Base-by-base conservation (phyloP, 2,888 invertebrate genomes). In the Diadegma fenestrale region DNA sequence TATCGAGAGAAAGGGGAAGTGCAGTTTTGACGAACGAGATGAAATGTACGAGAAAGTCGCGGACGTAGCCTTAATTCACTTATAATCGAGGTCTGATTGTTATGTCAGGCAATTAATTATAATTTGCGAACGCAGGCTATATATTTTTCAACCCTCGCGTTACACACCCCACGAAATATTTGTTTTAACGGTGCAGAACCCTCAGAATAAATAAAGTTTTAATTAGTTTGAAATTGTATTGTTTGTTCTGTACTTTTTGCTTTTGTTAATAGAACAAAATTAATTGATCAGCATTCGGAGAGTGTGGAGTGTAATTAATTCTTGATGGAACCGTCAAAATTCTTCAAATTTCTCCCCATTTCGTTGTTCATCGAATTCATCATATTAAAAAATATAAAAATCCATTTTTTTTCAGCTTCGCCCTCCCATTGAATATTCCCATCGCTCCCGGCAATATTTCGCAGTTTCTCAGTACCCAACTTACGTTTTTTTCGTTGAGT, bases 1-100 rank as follows among this genome's bases (percentile, higher is more conserved):
- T 82, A 79, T 79, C 82, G 79, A 79, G 82, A 22, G 41, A 75
- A 79, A 71, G 79, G 22, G 64, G 73, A 66, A 75, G 75, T 82
- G 61, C 66, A 58, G 58, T 76, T 68, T 64, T 37, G 43, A 61
- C 37, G 66, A 64, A 43, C 26, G 43, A 63, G 8, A 43, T n/a
- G 61, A 8, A n/a, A 26, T 54, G 54, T 17, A 43, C 26, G 45
- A 69, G 43, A 51, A 71, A 33, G 51, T 58, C 45, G 73, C 22
- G 19, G 45, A 64, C 48, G 48, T 58, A 64, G 61, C 30, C 71
- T 80, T 71, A 64, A 58, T 80, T 80, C 48, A 61, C 26, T 78
- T 63, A 79, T 51, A 12, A 85, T 75, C 17, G 73, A 73, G 48
- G 51, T 10, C 54, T 78, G 68, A 81, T 78, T 81, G 41, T 73